Conservation (phyloP, 2,113 vertebrate species). For the Hippocampus abdominalis region DNA sequence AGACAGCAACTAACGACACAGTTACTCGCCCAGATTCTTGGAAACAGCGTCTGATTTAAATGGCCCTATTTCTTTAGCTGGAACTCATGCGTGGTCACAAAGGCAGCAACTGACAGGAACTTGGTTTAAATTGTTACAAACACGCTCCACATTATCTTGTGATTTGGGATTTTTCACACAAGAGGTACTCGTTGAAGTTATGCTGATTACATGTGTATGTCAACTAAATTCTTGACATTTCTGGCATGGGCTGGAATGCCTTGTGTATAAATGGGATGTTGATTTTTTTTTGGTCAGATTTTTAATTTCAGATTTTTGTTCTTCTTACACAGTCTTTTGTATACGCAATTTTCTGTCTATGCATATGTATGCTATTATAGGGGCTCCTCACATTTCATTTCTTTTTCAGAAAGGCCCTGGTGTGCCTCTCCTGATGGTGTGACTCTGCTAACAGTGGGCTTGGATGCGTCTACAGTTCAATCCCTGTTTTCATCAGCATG, state of each 20-base stretch:
- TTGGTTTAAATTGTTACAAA: not conserved
- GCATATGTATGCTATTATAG: not conserved
- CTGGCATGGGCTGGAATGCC: not conserved
- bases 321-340: not conserved
- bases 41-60: constrained; percentile 1
- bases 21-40: constrained; percentile 9
- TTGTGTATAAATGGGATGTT: not conserved
- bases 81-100: not conserved
- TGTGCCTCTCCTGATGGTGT: constrained; percentile 4
- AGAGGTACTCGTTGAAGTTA: not conserved
- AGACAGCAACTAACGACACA: constrained; percentile 18
- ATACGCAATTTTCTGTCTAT: not conserved
- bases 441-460: constrained; percentile 9
- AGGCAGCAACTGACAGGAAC: not conserved
- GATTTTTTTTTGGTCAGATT: not conserved
- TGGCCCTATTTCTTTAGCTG: not conserved
- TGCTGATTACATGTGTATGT: not conserved
- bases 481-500: constrained; percentile 10
- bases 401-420: not conserved
- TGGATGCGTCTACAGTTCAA: not conserved
- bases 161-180: not conserved
- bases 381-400: constrained; percentile 3
- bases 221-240: not conserved
- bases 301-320: not conserved
- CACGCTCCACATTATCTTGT: not conserved